A percentile compares a stretch with the other conserved stretches of the same genome.
Evolutionary conservation across 2,888 invertebrate species (phyloP).

Genomic region (Dendrolimus houi): DNA sequence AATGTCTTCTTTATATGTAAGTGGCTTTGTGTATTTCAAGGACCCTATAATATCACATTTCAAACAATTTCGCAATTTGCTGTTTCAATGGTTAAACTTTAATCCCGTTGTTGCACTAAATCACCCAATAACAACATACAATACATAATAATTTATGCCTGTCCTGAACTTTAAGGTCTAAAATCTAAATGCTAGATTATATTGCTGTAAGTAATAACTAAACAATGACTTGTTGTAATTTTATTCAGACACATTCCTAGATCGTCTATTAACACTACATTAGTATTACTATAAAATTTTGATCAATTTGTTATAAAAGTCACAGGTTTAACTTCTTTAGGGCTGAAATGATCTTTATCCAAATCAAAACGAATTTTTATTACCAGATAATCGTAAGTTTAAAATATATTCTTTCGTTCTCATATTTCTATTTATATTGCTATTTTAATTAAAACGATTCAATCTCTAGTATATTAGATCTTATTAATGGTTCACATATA

Average conservation of each 20-base stretch:
- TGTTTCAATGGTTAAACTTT: conserved; percentile 4
- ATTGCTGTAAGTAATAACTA: conserved; percentile 33
- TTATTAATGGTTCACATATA: no score
- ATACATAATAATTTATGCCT: conserved; percentile 37
- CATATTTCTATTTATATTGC: no score
- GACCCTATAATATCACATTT: neutral
- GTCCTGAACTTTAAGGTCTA: conserved; percentile 47
- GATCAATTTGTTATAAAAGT: no score
- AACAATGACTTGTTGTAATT: conserved; percentile 43
- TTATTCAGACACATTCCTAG: conserved; percentile 28
- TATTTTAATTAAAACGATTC: no score
- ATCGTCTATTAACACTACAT: conserved; percentile 3
- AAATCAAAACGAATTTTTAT: no score
- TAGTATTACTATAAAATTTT: neutral
- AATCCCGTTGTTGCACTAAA: conserved; percentile 18
- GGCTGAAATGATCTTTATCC: no score
- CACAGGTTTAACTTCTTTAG: no score
- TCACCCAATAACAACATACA: conserved; percentile 34
- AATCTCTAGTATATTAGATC: no score
- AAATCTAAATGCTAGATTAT: conserved; percentile 40
- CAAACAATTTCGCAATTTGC: conserved; percentile 2
- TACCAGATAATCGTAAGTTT: no score
- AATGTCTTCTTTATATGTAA: neutral
- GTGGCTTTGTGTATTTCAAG: neutral
- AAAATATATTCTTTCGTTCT: no score